phyloP scores from a whole-genome alignment of 2,113 vertebrate species.

The Talpa occidentalis region DNA sequence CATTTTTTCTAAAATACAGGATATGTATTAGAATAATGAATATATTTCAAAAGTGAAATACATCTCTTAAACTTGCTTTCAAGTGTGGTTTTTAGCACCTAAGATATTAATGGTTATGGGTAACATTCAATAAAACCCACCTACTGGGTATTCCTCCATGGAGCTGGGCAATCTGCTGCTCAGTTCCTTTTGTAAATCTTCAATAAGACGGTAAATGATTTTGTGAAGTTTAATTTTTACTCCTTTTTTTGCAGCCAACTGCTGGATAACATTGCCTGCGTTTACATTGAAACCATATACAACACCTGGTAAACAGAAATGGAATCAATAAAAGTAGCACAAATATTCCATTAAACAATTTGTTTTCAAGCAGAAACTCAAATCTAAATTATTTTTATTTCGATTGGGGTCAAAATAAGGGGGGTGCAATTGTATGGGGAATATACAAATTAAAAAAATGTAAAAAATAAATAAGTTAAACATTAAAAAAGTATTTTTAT shows the following conservation, averaged over 20 bases:
- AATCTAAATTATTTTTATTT: neutral
- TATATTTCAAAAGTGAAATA: neutral
- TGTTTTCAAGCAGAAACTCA: slow-evolving; percentile 25
- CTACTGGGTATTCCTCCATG: slow-evolving; percentile 85
- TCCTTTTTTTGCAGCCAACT: slow-evolving; percentile 89
- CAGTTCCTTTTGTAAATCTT: slow-evolving; percentile 93
- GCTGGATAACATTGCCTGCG: slow-evolving; percentile 86
- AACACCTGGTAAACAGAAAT: slow-evolving; percentile 86
- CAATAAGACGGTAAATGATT: slow-evolving; percentile 94
- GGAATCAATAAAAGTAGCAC: slow-evolving; percentile 6
- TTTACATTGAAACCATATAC: slow-evolving; percentile 95
- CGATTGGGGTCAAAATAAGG: too few species aligned
- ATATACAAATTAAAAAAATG: too few species aligned
- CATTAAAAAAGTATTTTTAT: too few species aligned
- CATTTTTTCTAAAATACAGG: slow-evolving; percentile 1
- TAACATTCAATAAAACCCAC: slow-evolving; percentile 80
- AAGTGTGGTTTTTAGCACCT: neutral
- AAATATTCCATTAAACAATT: neutral
- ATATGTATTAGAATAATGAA: neutral
- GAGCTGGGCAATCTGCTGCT: slow-evolving; percentile 86
- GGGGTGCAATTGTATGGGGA: too few species aligned
- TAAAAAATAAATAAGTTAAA: too few species aligned
- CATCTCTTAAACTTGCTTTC: slow-evolving; percentile 39
- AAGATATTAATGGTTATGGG: neutral
- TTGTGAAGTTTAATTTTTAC: slow-evolving; percentile 91